phyloP scores from a whole-genome alignment of 2,888 invertebrate genomes.

The Agonopterix subpropinquella region DNA sequence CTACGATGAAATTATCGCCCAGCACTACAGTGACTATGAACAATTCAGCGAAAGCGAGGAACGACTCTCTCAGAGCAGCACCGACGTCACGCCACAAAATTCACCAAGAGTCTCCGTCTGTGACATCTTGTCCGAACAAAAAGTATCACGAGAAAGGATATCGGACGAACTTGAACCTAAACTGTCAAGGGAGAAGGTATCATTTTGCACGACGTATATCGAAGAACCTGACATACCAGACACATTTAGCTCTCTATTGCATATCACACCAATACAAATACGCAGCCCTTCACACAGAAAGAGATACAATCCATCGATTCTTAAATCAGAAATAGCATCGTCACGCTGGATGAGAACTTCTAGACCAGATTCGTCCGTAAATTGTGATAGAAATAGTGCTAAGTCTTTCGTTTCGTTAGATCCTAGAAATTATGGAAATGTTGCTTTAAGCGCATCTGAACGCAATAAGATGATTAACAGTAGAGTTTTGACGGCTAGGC shows the following conservation, averaged over 20 bases:
- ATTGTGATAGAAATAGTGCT: conserved; percentile 65
- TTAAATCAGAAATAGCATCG: conserved; percentile 64
- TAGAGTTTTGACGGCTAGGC: conserved; percentile 56
- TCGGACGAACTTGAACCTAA: conserved; percentile 30
- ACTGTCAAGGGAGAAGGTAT: conserved; percentile 37
- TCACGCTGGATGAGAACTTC: conserved; percentile 64
- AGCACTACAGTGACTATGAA: conserved; percentile 63
- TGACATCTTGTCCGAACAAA: conserved; percentile 42
- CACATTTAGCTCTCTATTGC: conserved; percentile 57
- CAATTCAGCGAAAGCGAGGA: conserved; percentile 64
- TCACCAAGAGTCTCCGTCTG: conserved; percentile 48
- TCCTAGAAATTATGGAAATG: conserved; percentile 42
- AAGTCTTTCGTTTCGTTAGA: conserved; percentile 66
- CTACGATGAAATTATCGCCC: conserved; percentile 61
- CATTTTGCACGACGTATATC: conserved; percentile 32
- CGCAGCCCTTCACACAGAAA: conserved; percentile 51
- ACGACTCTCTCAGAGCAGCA: conserved; percentile 59
- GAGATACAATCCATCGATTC: conserved; percentile 49
- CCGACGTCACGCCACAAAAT: conserved; percentile 63
- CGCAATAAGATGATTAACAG: conserved; percentile 37
- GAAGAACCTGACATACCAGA: conserved; percentile 47
- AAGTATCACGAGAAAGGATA: conserved; percentile 25
- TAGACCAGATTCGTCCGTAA: conserved; percentile 58
- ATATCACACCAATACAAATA: conserved; percentile 63
- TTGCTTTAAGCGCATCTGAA: conserved; percentile 47